These are phyloP conservation scores for Ptychochromis oligacanthus DNA, from an alignment of 2,113 vertebrate species.

Conservation along the genomic window DNA sequence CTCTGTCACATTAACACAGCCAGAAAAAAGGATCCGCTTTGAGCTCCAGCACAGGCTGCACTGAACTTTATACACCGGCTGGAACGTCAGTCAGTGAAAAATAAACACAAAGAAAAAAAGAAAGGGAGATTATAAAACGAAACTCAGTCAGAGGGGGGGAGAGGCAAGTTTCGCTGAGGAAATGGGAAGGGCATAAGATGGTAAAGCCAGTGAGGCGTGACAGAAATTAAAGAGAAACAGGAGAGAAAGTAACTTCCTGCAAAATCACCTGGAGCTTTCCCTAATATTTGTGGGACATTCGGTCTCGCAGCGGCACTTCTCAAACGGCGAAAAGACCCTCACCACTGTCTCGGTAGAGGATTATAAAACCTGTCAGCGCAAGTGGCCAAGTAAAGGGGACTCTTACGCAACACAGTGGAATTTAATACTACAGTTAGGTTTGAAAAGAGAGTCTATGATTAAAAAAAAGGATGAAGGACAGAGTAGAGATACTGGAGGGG, in stretches of 20 bases:
- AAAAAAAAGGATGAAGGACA: slow-evolving; percentile 8
- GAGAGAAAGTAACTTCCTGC: neutral
- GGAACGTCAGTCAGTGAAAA: slow-evolving; percentile 11
- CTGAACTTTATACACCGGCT: slow-evolving; percentile 3
- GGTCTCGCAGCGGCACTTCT: slow-evolving; percentile 18
- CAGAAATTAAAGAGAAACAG: neutral
- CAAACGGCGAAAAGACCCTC: slow-evolving; percentile 50
- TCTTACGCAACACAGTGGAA: slow-evolving; percentile 65
- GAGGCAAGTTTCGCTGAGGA: slow-evolving; percentile 1
- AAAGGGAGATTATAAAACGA: slow-evolving; percentile 28
- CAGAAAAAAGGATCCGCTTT: slow-evolving; percentile 39
- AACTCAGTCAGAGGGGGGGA: slow-evolving; percentile 5
- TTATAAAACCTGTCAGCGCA: slow-evolving; percentile 72
- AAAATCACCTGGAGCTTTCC: slow-evolving; percentile 46
- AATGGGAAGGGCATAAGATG: slow-evolving; percentile 21
- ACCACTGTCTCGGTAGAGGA: slow-evolving; percentile 39
- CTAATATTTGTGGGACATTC: slow-evolving; percentile 15
- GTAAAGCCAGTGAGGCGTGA: slow-evolving; percentile 28
- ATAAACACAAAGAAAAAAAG: neutral
- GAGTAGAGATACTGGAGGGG: neutral
- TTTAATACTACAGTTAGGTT: slow-evolving; percentile 55
- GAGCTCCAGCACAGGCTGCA: slow-evolving; percentile 5
- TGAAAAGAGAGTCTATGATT: neutral
- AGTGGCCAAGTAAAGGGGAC: slow-evolving; percentile 45
- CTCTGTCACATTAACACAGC: slow-evolving; percentile 69